These are phyloP conservation scores for Oscheius onirici DNA, from an alignment of 2,888 invertebrate species.

Conservation along the genomic window DNA sequence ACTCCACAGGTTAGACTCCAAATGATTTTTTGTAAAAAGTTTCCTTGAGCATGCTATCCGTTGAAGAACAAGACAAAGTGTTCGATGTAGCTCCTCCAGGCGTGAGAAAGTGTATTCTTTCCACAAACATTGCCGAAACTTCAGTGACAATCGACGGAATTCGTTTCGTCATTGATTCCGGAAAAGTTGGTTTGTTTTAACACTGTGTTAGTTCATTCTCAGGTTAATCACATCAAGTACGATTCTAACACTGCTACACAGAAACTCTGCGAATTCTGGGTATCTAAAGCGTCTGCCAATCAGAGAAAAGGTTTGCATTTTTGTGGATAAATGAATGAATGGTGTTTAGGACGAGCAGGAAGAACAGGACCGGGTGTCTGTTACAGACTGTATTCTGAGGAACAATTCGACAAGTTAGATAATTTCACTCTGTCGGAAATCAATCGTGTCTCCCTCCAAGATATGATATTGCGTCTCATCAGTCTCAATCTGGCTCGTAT, in stretches of 20 bases:
- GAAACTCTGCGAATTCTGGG: slow-evolving; percentile 83
- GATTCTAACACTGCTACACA: slow-evolving; percentile 90
- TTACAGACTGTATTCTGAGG: slow-evolving; percentile 78
- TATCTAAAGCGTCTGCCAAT: slow-evolving; percentile 95
- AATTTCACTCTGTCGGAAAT: slow-evolving; percentile 73
- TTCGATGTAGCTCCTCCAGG: slow-evolving; percentile 95
- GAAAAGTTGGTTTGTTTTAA: slow-evolving; percentile 76
- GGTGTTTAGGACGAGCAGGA: slow-evolving; percentile 71
- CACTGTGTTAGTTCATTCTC: neutral
- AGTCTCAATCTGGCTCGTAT: slow-evolving; percentile 91
- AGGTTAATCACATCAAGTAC: slow-evolving; percentile 84
- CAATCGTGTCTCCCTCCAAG: slow-evolving; percentile 91
- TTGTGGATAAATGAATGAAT: no score
- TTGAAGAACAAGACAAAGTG: slow-evolving; percentile 93
- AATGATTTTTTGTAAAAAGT: neutral
- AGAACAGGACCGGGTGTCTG: slow-evolving; percentile 89
- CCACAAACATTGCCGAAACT: slow-evolving; percentile 98
- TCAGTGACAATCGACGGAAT: slow-evolving; percentile 98
- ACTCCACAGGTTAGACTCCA: slow-evolving; percentile 77
- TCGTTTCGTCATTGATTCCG: slow-evolving; percentile 94
- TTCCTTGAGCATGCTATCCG: slow-evolving; percentile 82
- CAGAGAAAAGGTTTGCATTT: slow-evolving; percentile 89
- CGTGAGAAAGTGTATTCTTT: slow-evolving; percentile 92
- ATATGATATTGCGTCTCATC: slow-evolving; percentile 89
- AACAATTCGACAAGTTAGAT: slow-evolving; percentile 71